Conservation (phyloP, 1,140 invertebrate genomes). For the Parapsyche elsis region DNA sequence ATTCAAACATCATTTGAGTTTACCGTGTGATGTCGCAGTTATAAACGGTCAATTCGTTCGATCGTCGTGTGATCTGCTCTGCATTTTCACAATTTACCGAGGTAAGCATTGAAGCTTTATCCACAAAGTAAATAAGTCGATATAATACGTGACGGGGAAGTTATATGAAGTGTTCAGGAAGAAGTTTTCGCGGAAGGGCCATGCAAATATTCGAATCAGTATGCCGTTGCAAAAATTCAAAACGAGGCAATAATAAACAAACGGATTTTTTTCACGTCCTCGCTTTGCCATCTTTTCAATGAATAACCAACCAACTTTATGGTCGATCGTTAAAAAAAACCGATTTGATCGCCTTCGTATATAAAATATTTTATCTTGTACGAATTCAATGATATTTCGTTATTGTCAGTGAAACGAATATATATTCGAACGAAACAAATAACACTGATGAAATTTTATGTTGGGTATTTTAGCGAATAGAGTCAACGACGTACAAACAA, state of each 20-base stretch:
- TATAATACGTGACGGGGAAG: neutral
- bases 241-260: neutral
- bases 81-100: too few relatives aligned
- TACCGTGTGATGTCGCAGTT: too few relatives aligned
- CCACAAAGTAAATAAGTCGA: neutral
- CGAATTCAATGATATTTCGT: neutral
- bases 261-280: neutral
- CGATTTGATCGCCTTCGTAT: neutral
- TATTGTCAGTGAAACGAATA: neutral
- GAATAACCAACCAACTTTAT: too few relatives aligned
- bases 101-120: neutral
- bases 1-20: too few relatives aligned
- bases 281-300: neutral
- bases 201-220: neutral
- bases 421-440: neutral
- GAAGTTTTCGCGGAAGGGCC: neutral
- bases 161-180: neutral
- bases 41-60: too few relatives aligned
- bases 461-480: neutral
- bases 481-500: neutral
- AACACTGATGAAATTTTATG: slow-evolving; percentile 2
- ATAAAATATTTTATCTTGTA: neutral
- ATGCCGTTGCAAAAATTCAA: neutral
- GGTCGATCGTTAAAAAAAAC: neutral
- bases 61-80: too few relatives aligned